A percentile compares a stretch with the other conserved stretches of the same genome.
Conservation (phyloP, 2,888 invertebrate genomes). For the Napeogenes sylphis region DNA sequence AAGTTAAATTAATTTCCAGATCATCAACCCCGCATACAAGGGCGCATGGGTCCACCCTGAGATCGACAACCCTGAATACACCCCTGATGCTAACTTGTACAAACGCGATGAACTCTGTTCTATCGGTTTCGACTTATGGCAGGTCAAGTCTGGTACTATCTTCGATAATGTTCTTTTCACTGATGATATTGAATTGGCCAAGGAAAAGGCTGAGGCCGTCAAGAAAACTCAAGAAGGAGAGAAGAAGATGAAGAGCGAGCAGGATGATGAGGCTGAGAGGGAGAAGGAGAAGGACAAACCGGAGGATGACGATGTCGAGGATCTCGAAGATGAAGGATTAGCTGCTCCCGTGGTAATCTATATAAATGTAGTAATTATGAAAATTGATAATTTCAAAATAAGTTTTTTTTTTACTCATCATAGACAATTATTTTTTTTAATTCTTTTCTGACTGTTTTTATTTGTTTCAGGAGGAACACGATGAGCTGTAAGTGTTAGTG, state of each 20-base stretch:
- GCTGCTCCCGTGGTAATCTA: constrained; percentile 49
- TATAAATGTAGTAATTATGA: too few species aligned
- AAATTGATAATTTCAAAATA: too few species aligned
- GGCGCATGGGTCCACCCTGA: constrained; percentile 98
- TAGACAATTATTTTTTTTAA: constrained; percentile 3
- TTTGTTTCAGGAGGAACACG: constrained; percentile 70
- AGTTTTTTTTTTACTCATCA: not conserved
- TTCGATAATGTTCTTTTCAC: constrained; percentile 98
- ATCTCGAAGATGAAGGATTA: constrained; percentile 77
- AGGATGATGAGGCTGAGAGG: constrained; percentile 88
- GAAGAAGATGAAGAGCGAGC: constrained; percentile 95
- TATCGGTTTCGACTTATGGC: constrained; percentile 97
- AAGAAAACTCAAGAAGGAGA: constrained; percentile 88
- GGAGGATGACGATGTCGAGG: constrained; percentile 81
- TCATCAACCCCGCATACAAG: constrained; percentile 98
- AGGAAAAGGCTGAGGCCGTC: constrained; percentile 80
- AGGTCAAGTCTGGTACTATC: constrained; percentile 96
- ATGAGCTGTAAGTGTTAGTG: constrained; percentile 61
- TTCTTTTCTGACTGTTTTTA: constrained; percentile 12
- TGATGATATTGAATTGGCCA: constrained; percentile 89
- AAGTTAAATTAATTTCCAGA: constrained; percentile 57
- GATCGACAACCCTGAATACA: constrained; percentile 98
- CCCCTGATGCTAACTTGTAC: constrained; percentile 90
- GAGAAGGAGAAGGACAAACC: constrained; percentile 83
- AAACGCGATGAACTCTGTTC: constrained; percentile 92